phyloP scores from a whole-genome alignment of 2,113 vertebrate genomes.

The Nothoprocta pentlandii region DNA sequence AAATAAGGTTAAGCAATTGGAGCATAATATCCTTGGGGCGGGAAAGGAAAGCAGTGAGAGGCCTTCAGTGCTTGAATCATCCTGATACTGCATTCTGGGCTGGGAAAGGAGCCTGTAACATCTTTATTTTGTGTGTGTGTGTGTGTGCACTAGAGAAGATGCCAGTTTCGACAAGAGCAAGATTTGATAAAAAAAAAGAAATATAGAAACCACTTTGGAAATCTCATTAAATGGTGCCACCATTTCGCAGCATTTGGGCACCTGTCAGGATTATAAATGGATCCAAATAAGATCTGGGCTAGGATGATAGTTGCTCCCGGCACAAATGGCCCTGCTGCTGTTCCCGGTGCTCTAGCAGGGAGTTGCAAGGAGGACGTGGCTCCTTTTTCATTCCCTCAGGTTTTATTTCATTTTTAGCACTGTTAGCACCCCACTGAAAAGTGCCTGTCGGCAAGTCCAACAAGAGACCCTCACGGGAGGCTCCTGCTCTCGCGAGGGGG shows the following conservation, averaged over 20 bases:
- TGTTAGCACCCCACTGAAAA: not conserved
- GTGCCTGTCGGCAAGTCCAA: not conserved
- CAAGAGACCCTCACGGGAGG: not conserved
- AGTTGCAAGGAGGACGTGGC: not conserved
- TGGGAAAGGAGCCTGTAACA: not conserved
- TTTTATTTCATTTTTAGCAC: not conserved
- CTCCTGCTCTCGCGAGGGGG: not conserved
- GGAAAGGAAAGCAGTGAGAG: not conserved
- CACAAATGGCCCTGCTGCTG: not conserved
- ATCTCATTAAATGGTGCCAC: not conserved
- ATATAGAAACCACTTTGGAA: not conserved
- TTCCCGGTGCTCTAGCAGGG: not conserved
- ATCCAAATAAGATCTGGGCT: not conserved
- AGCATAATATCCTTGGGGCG: slow-evolving; percentile 14
- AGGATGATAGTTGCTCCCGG: not conserved
- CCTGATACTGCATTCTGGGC: not conserved
- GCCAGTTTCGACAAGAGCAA: not conserved
- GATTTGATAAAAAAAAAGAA: not conserved
- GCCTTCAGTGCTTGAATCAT: not conserved
- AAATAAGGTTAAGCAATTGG: slow-evolving; percentile 52
- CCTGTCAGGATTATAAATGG: not conserved
- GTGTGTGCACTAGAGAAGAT: not conserved
- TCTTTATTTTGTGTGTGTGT: not conserved
- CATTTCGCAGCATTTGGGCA: not conserved
- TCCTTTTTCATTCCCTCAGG: not conserved